Percentiles rank a stretch among this genome's conserved stretches.
Conservation (phyloP, 2,888 invertebrate genomes). For the Apodemia duryi region DNA sequence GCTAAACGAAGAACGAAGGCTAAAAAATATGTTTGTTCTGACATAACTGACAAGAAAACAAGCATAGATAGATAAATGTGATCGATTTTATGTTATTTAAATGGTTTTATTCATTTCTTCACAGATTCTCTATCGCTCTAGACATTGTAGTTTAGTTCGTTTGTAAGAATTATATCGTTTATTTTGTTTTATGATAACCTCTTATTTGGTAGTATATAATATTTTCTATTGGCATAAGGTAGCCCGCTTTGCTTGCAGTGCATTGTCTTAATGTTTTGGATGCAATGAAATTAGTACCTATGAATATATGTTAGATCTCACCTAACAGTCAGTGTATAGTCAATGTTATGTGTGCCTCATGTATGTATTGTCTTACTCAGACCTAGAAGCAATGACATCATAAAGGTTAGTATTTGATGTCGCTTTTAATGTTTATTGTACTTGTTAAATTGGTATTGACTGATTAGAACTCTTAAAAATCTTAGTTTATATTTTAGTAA, state of each 20-base stretch:
- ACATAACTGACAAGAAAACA: conserved; percentile 51
- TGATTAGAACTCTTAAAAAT: no score
- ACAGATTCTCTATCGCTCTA: not conserved
- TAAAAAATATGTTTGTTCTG: conserved; percentile 44
- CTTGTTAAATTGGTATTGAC: no score
- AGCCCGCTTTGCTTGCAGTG: conserved; percentile 8
- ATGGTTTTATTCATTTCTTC: not conserved
- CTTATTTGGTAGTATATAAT: not conserved
- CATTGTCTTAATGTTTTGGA: not conserved
- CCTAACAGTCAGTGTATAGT: not conserved
- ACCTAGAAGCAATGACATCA: conserved; percentile 6
- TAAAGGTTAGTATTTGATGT: conserved; percentile 10
- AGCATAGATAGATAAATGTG: conserved; percentile 12
- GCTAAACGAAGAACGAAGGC: conserved; percentile 49
- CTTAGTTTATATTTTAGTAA: no score
- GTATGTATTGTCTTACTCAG: not conserved
- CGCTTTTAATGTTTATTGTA: not conserved
- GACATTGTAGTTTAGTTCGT: conserved; percentile 3
- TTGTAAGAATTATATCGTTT: not conserved
- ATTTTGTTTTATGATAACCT: conserved; percentile 10
- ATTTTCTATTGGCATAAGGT: conserved; percentile 1
- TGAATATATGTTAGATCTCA: not conserved
- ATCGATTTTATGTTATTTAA: conserved; percentile 1
- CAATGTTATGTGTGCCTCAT: conserved; percentile 10
- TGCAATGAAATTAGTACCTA: conserved; percentile 3